These are phyloP conservation scores for Argynnis bischoffii DNA, from an alignment of 2,888 invertebrate genomes.

Conservation along the genomic window DNA sequence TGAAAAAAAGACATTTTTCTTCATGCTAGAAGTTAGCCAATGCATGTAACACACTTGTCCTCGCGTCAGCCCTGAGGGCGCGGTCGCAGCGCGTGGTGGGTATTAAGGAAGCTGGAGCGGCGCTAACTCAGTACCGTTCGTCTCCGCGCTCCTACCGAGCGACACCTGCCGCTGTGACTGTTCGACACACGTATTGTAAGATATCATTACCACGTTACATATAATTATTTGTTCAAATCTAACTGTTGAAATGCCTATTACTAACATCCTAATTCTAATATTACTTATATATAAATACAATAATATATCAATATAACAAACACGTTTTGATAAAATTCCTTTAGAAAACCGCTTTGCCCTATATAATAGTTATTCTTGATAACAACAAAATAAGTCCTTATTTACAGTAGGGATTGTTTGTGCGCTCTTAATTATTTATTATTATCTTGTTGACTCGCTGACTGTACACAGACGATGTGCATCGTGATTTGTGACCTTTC, in stretches of 20 bases:
- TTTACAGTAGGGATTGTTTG: slow-evolving; percentile 1
- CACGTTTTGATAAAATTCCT: too few species aligned
- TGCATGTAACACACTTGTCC: background rate
- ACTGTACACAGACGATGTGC: background rate
- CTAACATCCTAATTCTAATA: too few species aligned
- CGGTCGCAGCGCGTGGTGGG: slow-evolving; percentile 1
- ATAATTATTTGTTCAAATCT: background rate
- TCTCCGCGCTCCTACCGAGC: background rate
- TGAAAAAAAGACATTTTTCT: background rate
- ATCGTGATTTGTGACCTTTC: slow-evolving; percentile 1
- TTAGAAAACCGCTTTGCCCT: too few species aligned
- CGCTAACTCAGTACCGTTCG: slow-evolving; percentile 1
- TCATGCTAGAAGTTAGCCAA: background rate
- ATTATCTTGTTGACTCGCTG: background rate
- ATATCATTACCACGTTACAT: background rate
- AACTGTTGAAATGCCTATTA: too few species aligned
- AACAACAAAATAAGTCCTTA: background rate
- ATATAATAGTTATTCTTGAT: too few species aligned
- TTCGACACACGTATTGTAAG: slow-evolving; percentile 5
- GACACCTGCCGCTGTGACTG: background rate
- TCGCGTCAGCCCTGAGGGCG: slow-evolving; percentile 3
- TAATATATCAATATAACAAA: too few species aligned
- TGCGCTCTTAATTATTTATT: background rate
- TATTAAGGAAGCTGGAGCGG: slow-evolving; percentile 9
- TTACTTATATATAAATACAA: too few species aligned